Base-by-base conservation (phyloP, 2,797 vertebrate genomes). In the Channa striata region DNA sequence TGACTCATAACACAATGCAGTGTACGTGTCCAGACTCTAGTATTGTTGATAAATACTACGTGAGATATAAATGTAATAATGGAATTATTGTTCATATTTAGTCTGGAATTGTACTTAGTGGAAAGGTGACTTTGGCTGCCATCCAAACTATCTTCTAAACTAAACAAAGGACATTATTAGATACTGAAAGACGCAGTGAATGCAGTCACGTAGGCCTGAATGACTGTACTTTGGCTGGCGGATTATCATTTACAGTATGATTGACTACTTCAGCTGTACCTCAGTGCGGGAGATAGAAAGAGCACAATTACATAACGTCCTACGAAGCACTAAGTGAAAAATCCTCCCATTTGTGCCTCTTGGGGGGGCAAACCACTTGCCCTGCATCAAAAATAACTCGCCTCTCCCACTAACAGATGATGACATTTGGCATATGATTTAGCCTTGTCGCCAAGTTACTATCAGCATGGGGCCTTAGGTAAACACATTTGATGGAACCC, bases 401-500 rank as follows among this genome's bases (percentile, higher is more conserved):
- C 75, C 83, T 86, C 84, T 79, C 84, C 82, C 86, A 73, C 67
- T 78, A 84, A 80, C 89, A 88, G 80, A 83, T 86, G 89, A 91
- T 89, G 88, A 83, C 87, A 90, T 92, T 91, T 87, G 85, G 84
- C 87, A 81, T 82, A 88, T 91, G 83, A 93, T 94, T 94, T 84
- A 88, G 86, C 77, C 79, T 82, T 69, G 87, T 94, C 84, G 91
- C 91, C 87, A 89, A 91, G 87, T 89, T 84, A 86, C 85, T 89
- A 89, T 90, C 80, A 86, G 83, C 70, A 54, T 61, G 89, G 86
- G 85, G 84, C 74, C 72, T 87, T 84, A 85, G 86, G 87, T 92
- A 94, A 93, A 91, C 89, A 92, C 75, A 84, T 80, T 76, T 91
- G 86, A 93, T 87, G 81, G 73, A 86, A 87, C 87, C 90, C 87